A percentile compares a stretch with the other conserved stretches of the same genome.
phyloP scores from a whole-genome alignment of 2,797 vertebrate genomes.

The Diglossa cyanea region DNA sequence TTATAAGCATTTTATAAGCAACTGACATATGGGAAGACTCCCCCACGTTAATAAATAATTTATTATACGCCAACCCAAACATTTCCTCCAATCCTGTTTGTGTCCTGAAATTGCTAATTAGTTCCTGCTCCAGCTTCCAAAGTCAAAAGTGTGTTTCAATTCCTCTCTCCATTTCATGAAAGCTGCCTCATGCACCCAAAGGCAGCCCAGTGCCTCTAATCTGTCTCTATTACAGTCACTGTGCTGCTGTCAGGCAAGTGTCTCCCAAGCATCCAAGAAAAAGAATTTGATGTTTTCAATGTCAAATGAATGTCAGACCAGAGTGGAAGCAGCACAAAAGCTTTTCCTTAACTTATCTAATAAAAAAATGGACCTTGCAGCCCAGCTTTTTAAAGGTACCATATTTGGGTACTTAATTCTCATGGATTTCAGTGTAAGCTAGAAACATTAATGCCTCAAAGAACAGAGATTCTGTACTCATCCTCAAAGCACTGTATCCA shows the following conservation, averaged over 20 bases:
- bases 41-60: constrained; percentile 23
- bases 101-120: constrained; percentile 56
- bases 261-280: background rate
- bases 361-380: background rate
- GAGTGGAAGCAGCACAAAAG: background rate
- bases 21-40: constrained; percentile 18
- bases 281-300: constrained; percentile 14
- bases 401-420: background rate
- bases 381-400: background rate
- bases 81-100: constrained; percentile 13
- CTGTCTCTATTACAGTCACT: constrained; percentile 39
- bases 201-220: constrained; percentile 45
- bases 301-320: constrained; percentile 36
- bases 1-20: background rate
- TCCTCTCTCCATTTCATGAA: background rate
- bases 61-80: background rate
- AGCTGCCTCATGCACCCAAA: constrained; percentile 22
- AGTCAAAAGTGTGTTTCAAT: background rate
- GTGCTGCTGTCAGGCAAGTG: constrained; percentile 42
- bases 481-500: background rate
- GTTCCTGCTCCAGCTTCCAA: constrained; percentile 34
- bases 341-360: background rate
- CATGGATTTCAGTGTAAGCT: background rate
- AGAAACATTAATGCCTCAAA: background rate
- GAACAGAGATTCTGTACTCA: background rate